Percentiles rank a stretch among this genome's conserved stretches.
These are phyloP conservation scores for Sciurus vulgaris DNA, from an alignment of 2,797 vertebrate genomes.

Conservation along the genomic window DNA sequence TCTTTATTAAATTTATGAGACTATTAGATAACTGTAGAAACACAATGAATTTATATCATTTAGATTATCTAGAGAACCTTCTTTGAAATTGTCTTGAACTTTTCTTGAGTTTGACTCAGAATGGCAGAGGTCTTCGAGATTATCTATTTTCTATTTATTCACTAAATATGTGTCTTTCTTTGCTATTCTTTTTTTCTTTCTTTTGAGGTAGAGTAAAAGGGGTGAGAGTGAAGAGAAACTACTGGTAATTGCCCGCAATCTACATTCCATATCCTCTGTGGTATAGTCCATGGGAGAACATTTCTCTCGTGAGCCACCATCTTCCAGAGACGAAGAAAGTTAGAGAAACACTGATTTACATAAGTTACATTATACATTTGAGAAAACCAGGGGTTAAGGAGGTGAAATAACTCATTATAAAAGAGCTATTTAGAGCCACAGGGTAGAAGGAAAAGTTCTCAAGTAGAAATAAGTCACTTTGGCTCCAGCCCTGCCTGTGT, in stretches of 20 bases:
- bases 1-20: background rate
- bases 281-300: background rate
- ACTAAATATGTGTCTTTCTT: background rate
- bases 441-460: background rate
- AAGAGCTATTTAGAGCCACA: background rate
- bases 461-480: background rate
- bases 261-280: background rate
- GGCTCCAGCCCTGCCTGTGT: background rate
- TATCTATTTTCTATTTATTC: background rate
- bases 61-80: background rate
- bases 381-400: conserved; percentile 7
- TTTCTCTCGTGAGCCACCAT: background rate
- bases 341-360: background rate
- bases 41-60: background rate
- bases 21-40: background rate
- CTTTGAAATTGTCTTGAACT: conserved; percentile 30
- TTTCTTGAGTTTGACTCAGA: background rate
- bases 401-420: background rate
- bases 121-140: background rate
- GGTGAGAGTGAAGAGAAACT: background rate
- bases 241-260: background rate
- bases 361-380: background rate
- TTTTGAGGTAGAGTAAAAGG: background rate
- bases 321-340: background rate
- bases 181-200: background rate